Conservation (phyloP, 1,140 invertebrate species). For the Pseudomyrmex concolor region DNA sequence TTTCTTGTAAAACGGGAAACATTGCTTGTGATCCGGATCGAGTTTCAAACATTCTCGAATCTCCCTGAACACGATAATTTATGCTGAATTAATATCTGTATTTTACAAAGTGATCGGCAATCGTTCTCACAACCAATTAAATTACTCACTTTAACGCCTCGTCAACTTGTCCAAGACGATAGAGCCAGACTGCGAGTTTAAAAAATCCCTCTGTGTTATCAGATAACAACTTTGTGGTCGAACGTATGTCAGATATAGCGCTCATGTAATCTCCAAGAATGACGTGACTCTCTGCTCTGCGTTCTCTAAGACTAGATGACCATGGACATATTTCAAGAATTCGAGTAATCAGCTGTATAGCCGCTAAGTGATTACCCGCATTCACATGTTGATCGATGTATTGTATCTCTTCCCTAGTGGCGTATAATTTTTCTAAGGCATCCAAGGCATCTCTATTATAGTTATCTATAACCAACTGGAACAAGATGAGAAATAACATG, state of each 20-base stretch:
- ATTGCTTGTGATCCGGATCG: conserved; percentile 98
- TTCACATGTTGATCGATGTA: conserved; percentile 87
- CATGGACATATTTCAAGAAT: conserved; percentile 96
- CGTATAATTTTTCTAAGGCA: conserved; percentile 88
- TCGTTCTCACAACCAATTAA: conserved; percentile 52
- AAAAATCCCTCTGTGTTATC: conserved; percentile 97
- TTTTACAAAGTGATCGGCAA: background rate
- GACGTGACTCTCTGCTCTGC: conserved; percentile 94
- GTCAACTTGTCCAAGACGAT: conserved; percentile 95
- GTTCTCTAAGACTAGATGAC: conserved; percentile 93
- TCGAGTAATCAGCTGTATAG: conserved; percentile 89
- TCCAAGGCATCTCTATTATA: conserved; percentile 91
- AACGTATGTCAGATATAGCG: conserved; percentile 95
- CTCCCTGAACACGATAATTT: conserved; percentile 86
- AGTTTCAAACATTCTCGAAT: conserved; percentile 98
- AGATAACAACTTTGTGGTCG: conserved; percentile 94
- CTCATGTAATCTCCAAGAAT: conserved; percentile 92
- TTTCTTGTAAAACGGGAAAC: conserved; percentile 98
- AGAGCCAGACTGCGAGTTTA: conserved; percentile 93
- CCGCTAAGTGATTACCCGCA: conserved; percentile 89
- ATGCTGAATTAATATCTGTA: background rate
- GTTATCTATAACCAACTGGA: conserved; percentile 90
- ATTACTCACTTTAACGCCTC: conserved; percentile 93
- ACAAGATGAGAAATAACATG: conserved; percentile 56
- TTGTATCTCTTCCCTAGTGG: conserved; percentile 88